Percentiles rank a stretch among this genome's conserved stretches.
Evolutionary conservation across 35 echinoderm and acorn worm species (phyloP).

Genomic region (Lytechinus pictus): DNA sequence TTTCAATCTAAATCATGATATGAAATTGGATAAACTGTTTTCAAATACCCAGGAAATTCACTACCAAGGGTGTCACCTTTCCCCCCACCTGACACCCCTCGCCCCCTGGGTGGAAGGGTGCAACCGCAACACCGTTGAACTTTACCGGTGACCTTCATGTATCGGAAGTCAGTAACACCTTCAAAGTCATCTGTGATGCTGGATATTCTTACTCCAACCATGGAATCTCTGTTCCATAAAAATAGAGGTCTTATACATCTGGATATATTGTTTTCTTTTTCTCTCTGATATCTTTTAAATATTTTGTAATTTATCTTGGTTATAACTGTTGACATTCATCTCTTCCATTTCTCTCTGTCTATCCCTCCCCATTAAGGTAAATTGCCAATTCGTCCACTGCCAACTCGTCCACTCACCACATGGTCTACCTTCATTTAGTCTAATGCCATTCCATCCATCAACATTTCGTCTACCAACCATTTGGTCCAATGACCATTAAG

Average conservation of each 20-base stretch:
- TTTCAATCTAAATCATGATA: background rate
- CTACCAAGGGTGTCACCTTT: conserved; percentile 3
- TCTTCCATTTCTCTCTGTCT: background rate
- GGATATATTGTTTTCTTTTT: background rate
- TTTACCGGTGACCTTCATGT: background rate
- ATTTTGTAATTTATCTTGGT: background rate
- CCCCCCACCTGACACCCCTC: background rate
- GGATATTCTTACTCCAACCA: too few species aligned
- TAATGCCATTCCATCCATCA: too few species aligned
- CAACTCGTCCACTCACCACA: too few species aligned
- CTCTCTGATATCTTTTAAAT: background rate
- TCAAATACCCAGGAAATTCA: conserved; percentile 12
- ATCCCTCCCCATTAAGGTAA: background rate
- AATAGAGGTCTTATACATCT: too few species aligned
- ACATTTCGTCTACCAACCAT: too few species aligned
- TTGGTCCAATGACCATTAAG: too few species aligned
- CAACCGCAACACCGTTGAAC: background rate
- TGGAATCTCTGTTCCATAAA: too few species aligned
- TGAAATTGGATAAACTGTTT: conserved; percentile 13
- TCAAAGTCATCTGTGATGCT: background rate
- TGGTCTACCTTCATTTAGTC: too few species aligned
- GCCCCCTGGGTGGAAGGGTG: background rate
- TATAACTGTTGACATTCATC: too few species aligned
- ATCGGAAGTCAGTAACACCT: background rate
- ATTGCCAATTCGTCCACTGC: too few species aligned